Evolutionary conservation across 2,113 vertebrate species (phyloP).

Genomic region (Egretta garzetta): DNA sequence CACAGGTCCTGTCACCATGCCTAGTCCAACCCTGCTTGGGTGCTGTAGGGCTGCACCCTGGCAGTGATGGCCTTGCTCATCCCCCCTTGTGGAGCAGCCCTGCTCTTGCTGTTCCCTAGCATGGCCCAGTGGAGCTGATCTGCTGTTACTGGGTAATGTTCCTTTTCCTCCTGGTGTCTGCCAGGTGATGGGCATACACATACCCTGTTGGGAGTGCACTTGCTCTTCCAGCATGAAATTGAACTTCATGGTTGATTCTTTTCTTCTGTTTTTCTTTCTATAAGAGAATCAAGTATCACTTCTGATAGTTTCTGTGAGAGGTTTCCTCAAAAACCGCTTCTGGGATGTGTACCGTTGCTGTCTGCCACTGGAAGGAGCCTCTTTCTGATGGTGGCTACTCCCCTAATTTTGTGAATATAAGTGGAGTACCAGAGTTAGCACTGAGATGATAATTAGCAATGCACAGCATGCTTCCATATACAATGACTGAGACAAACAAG

Average conservation of each 20-base stretch:
- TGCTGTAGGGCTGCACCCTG: background rate
- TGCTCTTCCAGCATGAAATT: background rate
- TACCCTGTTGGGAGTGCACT: background rate
- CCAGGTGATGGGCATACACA: too few species aligned
- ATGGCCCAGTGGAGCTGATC: background rate
- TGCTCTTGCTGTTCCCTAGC: background rate
- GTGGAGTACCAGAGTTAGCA: background rate
- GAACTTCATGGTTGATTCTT: background rate
- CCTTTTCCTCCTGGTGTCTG: background rate
- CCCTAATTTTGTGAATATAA: background rate
- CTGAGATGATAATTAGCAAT: background rate
- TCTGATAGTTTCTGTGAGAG: background rate
- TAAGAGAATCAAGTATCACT: background rate
- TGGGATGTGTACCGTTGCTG: background rate
- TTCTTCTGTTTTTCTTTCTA: background rate
- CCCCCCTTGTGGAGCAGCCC: background rate
- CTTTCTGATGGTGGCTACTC: background rate
- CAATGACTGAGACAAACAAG: background rate
- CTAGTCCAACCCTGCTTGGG: background rate
- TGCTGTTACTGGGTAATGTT: background rate
- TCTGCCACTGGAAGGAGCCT: background rate
- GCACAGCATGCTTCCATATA: background rate
- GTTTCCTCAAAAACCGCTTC: background rate
- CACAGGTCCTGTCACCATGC: too few species aligned
- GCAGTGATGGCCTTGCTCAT: fast-evolving